Evolutionary conservation across 2,797 vertebrate genomes (phyloP).

Genomic region (Poecile montanus): DNA sequence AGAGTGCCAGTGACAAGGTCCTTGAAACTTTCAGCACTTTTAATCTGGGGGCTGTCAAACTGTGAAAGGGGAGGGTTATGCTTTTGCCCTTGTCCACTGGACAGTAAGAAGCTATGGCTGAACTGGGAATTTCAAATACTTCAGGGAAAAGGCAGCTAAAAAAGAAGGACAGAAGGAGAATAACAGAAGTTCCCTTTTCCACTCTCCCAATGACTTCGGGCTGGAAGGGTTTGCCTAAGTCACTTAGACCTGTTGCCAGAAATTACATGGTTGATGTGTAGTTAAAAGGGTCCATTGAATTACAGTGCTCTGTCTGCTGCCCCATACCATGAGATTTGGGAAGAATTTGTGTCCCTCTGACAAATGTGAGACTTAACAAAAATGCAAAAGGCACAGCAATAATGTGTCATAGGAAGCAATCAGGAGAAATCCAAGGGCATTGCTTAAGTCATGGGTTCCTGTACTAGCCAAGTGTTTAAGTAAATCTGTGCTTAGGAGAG

Average conservation of each 20-base stretch:
- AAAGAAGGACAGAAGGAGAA: not conserved
- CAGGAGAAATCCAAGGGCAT: slow-evolving; percentile 31
- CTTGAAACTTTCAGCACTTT: slow-evolving; percentile 36
- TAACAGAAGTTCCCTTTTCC: not conserved
- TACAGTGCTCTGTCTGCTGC: not conserved
- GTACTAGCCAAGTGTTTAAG: not conserved
- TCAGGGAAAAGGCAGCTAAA: not conserved
- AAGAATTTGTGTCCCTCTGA: not conserved
- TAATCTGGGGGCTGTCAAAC: not conserved
- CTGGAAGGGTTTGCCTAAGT: not conserved
- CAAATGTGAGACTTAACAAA: not conserved
- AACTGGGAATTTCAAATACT: not conserved
- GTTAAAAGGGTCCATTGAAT: not conserved
- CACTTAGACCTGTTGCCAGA: slow-evolving; percentile 25
- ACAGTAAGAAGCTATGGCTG: not conserved
- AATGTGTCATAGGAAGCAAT: not conserved
- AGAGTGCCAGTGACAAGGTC: not conserved
- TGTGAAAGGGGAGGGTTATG: not conserved
- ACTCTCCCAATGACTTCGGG: not conserved
- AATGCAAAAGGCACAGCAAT: not conserved
- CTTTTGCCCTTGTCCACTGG: not conserved
- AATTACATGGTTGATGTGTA: not conserved
- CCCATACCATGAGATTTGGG: not conserved
- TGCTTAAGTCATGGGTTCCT: not conserved
- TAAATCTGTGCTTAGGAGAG: not conserved